These are phyloP conservation scores for Lasioglossum albipes DNA, from an alignment of 1,140 invertebrate species.

Conservation along the genomic window DNA sequence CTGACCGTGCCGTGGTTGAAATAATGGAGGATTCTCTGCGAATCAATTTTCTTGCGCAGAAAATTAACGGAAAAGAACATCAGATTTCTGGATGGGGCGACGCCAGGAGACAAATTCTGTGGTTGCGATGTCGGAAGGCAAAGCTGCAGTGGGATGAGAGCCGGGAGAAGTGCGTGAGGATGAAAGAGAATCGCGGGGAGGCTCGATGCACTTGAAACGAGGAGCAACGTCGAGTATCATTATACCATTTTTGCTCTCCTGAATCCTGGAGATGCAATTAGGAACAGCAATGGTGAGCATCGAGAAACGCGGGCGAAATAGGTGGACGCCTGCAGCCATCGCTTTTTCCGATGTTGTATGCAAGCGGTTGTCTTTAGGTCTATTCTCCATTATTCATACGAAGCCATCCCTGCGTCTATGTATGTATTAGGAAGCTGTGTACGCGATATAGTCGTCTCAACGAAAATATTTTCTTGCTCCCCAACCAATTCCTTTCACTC, in stretches of 20 bases:
- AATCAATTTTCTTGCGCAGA: not conserved
- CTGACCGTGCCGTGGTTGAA: too few relatives aligned
- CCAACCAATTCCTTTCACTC: too few relatives aligned
- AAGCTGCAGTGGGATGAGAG: not conserved
- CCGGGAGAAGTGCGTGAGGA: not conserved
- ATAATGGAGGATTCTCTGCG: not conserved
- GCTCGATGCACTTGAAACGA: slow-evolving; percentile 50
- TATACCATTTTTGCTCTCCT: slow-evolving; percentile 68
- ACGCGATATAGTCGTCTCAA: too few relatives aligned
- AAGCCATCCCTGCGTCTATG: too few relatives aligned
- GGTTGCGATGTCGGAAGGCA: not conserved
- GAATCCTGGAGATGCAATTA: slow-evolving; percentile 70
- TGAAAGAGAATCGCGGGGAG: slow-evolving; percentile 29
- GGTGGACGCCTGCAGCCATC: not conserved
- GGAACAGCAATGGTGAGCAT: slow-evolving; percentile 43
- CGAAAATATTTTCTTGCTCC: too few relatives aligned
- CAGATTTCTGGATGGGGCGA: too few relatives aligned
- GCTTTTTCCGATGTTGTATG: too few relatives aligned
- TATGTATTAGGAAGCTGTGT: too few relatives aligned
- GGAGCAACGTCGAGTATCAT: slow-evolving; percentile 63
- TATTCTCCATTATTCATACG: too few relatives aligned
- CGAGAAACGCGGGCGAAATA: not conserved
- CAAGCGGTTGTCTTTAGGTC: too few relatives aligned
- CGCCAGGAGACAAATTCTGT: not conserved
- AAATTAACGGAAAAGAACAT: not conserved